Base-by-base conservation (phyloP, 1,140 invertebrate genomes). In the Papilio polytes region DNA sequence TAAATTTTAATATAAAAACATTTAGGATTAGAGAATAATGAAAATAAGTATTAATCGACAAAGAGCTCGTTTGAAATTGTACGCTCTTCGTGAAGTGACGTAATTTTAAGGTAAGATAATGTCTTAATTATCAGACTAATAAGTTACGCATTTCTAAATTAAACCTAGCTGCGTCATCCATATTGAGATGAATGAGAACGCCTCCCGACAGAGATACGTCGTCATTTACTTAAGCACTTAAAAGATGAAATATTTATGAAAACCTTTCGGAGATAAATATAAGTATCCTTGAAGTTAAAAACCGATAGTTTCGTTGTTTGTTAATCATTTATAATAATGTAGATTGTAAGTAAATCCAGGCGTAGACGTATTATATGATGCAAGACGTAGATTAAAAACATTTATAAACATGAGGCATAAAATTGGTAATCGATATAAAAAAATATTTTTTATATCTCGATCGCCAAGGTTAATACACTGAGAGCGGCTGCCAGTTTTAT, bases 121-220 rank as follows among this genome's bases (percentile, higher is more conserved):
- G 44, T 74, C 41, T 74, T 44, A 74, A 26, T 74, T 74, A 48
- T 48, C 20, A 22, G 44, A 20, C 44, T 74, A 22, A 74, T 8
- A 48, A 48, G 46, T 51, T 51, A 48, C 73, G 73, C 22, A 51
- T 51, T 74, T 48, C 44, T n/a, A 48, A 74, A 8, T 74, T 51
- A 74, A 74, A 44, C 44, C 46, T 74, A 74, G 72, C 72, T 74
- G 44, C 20, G 73, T 48, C 73, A 48, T 74, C 41, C n/a, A 74
- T 26, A 74, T 26, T 74, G 44, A 74, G 48, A 48, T 74, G 46
- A 74, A 48, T 51, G 36, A 44, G 44, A 74, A 63, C 59, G 44
- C 18, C 26, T 20, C 72, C 31, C 73, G 73, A 74, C 15, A 22
- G 73, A 63, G n/a, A 48, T 46, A 74, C 41, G 36, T 44, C n/a